Conservation (phyloP, 1,140 invertebrate genomes). For the Drosophila busckii region DNA sequence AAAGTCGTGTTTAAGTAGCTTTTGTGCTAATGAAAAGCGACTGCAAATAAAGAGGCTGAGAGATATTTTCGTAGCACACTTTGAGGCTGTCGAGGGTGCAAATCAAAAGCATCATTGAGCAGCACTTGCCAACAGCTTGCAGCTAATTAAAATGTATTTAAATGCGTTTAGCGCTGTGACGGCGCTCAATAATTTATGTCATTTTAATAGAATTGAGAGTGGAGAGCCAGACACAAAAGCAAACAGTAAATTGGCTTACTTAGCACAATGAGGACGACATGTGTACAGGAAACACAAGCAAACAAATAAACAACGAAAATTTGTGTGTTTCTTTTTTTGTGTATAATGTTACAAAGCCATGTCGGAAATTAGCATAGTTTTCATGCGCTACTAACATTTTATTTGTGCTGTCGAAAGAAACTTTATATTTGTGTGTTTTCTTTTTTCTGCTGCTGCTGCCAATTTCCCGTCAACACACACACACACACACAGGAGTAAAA, state of each 20-base stretch:
- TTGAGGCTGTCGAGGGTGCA: slow-evolving; percentile 38
- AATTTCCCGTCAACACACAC: slow-evolving; percentile 50
- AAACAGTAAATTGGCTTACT: slow-evolving; percentile 35
- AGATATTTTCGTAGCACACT: slow-evolving; percentile 52
- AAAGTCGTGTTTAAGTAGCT: slow-evolving; percentile 72
- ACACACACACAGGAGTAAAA: slow-evolving; percentile 1
- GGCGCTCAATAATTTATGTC: slow-evolving; percentile 29
- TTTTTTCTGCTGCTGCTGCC: slow-evolving; percentile 71
- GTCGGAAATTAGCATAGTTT: slow-evolving; percentile 74
- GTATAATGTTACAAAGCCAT: slow-evolving; percentile 21
- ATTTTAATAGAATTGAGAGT: slow-evolving; percentile 38
- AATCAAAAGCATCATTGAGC: slow-evolving; percentile 29
- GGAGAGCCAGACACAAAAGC: slow-evolving; percentile 5
- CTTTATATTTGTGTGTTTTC: too few species aligned
- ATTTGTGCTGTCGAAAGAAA: slow-evolving; percentile 42
- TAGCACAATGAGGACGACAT: slow-evolving; percentile 16
- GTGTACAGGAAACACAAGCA: slow-evolving; percentile 3
- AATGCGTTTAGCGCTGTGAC: slow-evolving; percentile 35
- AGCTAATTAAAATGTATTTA: slow-evolving; percentile 77
- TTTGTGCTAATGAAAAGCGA: slow-evolving; percentile 62
- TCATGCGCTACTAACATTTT: slow-evolving; percentile 23
- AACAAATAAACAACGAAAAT: background rate
- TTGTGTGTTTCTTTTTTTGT: too few species aligned
- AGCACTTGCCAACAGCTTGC: slow-evolving; percentile 23
- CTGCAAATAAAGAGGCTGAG: slow-evolving; percentile 29